Base-by-base conservation (phyloP, 2,888 invertebrate genomes). In the Dascillus cervinus region DNA sequence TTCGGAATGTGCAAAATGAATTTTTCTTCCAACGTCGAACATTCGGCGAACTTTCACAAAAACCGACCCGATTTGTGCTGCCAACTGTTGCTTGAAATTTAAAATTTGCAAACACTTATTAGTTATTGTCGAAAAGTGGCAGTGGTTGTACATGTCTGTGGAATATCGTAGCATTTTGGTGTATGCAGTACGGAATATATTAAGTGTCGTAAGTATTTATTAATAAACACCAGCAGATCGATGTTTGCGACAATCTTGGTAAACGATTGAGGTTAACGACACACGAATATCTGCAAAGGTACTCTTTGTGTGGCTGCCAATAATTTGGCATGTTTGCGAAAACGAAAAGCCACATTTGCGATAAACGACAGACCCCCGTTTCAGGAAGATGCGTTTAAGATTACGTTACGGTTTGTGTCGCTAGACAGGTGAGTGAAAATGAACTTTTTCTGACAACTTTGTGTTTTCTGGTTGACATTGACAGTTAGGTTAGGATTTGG, bases 401-500 rank as follows among this genome's bases (percentile, higher is more conserved):
- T 6, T 15, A 12, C 28, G 12, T 15, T 12, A 21, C 17, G 28
- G 8, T 13, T 25, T 11, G 14, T 11, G 10, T 3, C 15, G 21
- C 21, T 14, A 13, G 11, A 29, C 24, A 32, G 27, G 36, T 32
- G 17, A 31, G 36, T 22, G 9, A n/a, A 13, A 8, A 27, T 27
- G 17, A 19, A 27, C 26, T 30, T 27, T 29, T 9, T 13, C 21
- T 14, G n/a, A n/a, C n/a, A n/a, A n/a, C n/a, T n/a, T n/a, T n/a
- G n/a, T n/a, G n/a, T n/a, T n/a, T n/a, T n/a, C n/a, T n/a, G n/a
- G n/a, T n/a, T n/a, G n/a, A n/a, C n/a, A n/a, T 28, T 34, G 38
- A 38, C 38, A 38, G 38, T 38, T 38, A 38, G 38, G 38, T 38
- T 38, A 38, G 38, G 20, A 38, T 20, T 31, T 38, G 34, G 38